phyloP scores from a whole-genome alignment of 2,797 vertebrate species.

The Pseudomugil gertrudae region DNA sequence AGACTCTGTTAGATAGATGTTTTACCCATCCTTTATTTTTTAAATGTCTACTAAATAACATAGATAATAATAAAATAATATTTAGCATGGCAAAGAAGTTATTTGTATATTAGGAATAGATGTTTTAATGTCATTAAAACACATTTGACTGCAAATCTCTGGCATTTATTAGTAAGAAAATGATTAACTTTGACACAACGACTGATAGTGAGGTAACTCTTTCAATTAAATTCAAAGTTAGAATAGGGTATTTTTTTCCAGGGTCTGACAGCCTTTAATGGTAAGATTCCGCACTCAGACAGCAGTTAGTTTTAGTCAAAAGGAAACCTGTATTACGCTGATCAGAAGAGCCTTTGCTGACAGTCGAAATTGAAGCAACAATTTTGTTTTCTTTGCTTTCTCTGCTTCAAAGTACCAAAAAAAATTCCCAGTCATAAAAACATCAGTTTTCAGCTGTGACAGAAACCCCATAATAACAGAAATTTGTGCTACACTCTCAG shows the following conservation, averaged over 20 bases:
- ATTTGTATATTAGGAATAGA: constrained; percentile 43
- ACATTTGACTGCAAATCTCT: constrained; percentile 73
- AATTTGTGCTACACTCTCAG: background rate
- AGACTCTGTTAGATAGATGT: background rate
- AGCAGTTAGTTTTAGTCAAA: constrained; percentile 43
- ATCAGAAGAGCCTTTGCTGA: constrained; percentile 23
- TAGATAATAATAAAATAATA: no score
- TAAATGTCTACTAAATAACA: constrained; percentile 5
- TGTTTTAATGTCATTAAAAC: constrained; percentile 62
- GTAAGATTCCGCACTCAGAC: constrained; percentile 28
- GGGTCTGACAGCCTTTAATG: constrained; percentile 33
- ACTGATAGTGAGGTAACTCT: constrained; percentile 37
- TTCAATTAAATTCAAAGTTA: constrained; percentile 61
- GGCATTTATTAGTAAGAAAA: constrained; percentile 68
- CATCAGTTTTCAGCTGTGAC: constrained; percentile 24
- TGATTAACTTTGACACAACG: constrained; percentile 58
- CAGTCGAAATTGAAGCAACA: constrained; percentile 39
- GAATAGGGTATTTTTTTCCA: constrained; percentile 38
- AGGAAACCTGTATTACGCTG: constrained; percentile 41
- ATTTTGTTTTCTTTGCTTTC: constrained; percentile 52
- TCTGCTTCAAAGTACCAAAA: constrained; percentile 27
- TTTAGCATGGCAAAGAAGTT: constrained; percentile 26
- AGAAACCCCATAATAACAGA: constrained; percentile 6
- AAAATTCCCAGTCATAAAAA: constrained; percentile 26
- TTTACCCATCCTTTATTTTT: background rate